These are phyloP conservation scores for Lathamus discolor DNA, from an alignment of 2,113 vertebrate genomes.

Conservation along the genomic window DNA sequence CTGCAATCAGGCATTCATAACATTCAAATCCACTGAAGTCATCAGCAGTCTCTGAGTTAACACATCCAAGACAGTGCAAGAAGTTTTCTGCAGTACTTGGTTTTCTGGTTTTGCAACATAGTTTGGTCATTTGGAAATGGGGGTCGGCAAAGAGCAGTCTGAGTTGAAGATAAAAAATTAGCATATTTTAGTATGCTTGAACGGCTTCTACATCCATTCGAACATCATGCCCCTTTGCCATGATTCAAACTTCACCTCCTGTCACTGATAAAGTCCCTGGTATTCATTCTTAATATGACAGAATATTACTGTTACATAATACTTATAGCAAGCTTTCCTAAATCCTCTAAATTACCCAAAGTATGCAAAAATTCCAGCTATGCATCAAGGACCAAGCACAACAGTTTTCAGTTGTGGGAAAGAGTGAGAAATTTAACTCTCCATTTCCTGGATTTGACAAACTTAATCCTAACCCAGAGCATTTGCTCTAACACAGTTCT, in stretches of 20 bases:
- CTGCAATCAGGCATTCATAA: slow-evolving; percentile 27
- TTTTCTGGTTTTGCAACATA: slow-evolving; percentile 62
- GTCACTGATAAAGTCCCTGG: background rate
- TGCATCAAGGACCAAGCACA: slow-evolving; percentile 37
- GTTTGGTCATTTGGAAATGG: background rate
- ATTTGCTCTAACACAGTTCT: background rate
- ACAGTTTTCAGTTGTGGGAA: slow-evolving; percentile 47
- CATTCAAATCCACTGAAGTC: slow-evolving; percentile 45
- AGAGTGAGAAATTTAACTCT: slow-evolving; percentile 54
- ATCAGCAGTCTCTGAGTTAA: slow-evolving; percentile 11
- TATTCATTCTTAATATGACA: background rate
- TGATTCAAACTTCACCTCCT: background rate
- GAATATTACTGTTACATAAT: slow-evolving; percentile 30
- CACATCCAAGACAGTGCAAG: background rate
- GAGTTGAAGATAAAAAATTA: background rate
- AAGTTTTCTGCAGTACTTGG: slow-evolving; percentile 20
- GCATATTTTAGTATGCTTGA: background rate
- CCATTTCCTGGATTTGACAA: slow-evolving; percentile 38
- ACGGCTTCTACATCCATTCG: background rate
- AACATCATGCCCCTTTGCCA: background rate
- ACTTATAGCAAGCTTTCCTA: slow-evolving; percentile 48
- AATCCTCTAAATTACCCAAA: slow-evolving; percentile 57
- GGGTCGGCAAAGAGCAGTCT: background rate
- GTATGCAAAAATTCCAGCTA: slow-evolving; percentile 62
- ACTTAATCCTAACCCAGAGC: slow-evolving; percentile 13